phyloP scores from a whole-genome alignment of 2,113 vertebrate species.

The Piprites chloris region DNA sequence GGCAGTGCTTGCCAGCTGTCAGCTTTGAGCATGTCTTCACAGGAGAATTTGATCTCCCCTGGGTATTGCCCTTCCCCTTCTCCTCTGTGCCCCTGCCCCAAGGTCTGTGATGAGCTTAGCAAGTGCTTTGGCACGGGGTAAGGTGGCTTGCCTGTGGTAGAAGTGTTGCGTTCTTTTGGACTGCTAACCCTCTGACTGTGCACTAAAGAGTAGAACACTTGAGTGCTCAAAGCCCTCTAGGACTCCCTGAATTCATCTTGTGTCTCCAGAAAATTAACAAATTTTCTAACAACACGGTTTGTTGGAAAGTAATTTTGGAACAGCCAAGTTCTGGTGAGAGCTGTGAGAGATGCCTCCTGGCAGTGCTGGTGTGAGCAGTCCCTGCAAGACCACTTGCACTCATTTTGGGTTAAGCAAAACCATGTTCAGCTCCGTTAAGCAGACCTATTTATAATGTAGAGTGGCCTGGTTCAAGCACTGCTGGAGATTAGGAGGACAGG shows the following conservation, averaged over 20 bases:
- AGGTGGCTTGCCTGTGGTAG: background rate
- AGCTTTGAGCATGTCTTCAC: background rate
- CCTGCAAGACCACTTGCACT: background rate
- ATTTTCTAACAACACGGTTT: rapidly evolving
- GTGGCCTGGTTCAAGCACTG: background rate
- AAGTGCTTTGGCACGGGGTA: background rate
- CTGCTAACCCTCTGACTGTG: background rate
- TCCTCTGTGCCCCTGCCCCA: background rate
- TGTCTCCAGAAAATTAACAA: background rate
- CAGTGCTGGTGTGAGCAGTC: background rate
- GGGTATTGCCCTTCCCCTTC: background rate
- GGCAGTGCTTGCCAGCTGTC: background rate
- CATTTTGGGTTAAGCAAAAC: background rate
- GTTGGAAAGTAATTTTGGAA: background rate
- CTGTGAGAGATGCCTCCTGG: background rate
- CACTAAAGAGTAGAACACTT: background rate
- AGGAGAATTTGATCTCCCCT: background rate
- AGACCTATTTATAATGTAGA: background rate
- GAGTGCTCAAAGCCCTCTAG: background rate
- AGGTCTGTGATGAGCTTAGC: background rate
- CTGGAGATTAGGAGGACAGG: background rate
- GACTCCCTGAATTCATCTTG: background rate
- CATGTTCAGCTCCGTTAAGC: background rate
- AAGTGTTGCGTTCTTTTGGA: rapidly evolving
- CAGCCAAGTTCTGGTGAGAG: rapidly evolving